Conservation (phyloP, 2,888 invertebrate species). For the Taenaris catops region DNA sequence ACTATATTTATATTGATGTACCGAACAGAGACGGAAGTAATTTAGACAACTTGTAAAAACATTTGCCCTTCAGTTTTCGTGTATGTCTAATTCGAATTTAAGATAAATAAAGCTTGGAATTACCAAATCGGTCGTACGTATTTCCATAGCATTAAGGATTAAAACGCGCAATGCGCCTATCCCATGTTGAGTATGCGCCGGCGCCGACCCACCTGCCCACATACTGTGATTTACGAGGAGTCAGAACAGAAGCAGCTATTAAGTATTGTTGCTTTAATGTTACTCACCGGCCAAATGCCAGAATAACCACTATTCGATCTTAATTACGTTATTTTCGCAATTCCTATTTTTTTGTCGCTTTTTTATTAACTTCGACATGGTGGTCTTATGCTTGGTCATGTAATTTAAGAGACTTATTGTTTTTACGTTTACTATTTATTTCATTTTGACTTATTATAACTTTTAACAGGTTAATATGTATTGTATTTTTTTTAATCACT, state of each 20-base stretch:
- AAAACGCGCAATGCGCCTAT: neutral
- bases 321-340: no score
- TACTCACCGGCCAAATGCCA: no score
- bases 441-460: no score
- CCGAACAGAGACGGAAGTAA: neutral
- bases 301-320: no score
- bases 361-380: no score
- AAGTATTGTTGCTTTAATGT: slow-evolving; percentile 17
- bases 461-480: no score
- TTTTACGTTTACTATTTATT: no score
- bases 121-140: neutral
- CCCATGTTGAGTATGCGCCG: slow-evolving; percentile 37
- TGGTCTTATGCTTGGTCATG: no score
- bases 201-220: slow-evolving; percentile 62
- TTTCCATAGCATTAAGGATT: neutral
- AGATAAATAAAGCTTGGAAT: neutral
- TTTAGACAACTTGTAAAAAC: slow-evolving; percentile 1
- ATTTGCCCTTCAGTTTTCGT: slow-evolving; percentile 3
- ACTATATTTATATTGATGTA: no score
- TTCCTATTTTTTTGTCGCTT: no score
- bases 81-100: neutral
- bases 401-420: no score
- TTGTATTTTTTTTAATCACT: no score
- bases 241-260: slow-evolving; percentile 23
- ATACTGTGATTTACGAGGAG: slow-evolving; percentile 51